These are phyloP conservation scores for Anomalospiza imberbis DNA, from an alignment of 2,797 vertebrate species.

Conservation along the genomic window DNA sequence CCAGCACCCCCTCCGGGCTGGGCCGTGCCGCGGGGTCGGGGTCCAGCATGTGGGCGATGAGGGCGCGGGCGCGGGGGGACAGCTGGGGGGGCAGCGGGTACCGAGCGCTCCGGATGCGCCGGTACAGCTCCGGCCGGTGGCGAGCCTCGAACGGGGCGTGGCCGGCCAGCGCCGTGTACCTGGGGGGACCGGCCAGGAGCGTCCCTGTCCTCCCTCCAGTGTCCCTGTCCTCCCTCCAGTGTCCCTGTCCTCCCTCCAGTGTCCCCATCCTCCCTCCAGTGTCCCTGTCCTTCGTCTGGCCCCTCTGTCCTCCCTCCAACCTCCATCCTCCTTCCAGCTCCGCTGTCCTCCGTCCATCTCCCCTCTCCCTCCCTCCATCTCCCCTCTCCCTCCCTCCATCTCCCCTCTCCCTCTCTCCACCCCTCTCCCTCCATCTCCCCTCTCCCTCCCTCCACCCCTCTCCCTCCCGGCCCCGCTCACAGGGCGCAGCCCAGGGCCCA, in stretches of 20 bases:
- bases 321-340: neutral
- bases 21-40: conserved; percentile 17
- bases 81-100: neutral
- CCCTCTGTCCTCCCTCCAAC: neutral
- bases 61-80: neutral
- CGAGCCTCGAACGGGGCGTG: conserved; percentile 33
- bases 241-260: neutral
- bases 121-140: conserved; percentile 39
- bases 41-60: conserved; percentile 47
- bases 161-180: conserved; percentile 55
- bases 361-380: neutral
- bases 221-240: neutral
- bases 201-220: neutral
- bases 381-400: no score
- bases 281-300: no score
- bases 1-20: conserved; percentile 13
- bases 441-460: no score
- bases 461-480: conserved; percentile 8
- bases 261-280: neutral
- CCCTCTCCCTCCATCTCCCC: no score
- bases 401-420: no score
- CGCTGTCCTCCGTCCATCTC: no score
- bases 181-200: neutral
- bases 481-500: conserved; percentile 70
- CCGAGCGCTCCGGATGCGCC: neutral